Evolutionary conservation across 2,888 invertebrate species (phyloP), one percentile per base, ranked within the genome.

Genomic region (Chironomus tentans): DNA sequence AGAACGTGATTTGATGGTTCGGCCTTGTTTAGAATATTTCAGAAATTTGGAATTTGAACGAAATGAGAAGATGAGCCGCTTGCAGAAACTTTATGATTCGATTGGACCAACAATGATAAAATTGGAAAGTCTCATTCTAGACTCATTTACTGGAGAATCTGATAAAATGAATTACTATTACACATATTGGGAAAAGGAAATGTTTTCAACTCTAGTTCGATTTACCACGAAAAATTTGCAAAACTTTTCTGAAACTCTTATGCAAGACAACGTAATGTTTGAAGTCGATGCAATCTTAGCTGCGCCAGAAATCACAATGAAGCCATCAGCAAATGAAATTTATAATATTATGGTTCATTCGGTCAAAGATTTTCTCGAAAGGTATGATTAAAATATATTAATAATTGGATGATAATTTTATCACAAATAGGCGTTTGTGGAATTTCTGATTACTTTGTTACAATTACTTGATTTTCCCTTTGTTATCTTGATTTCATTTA

Each of bases 41-140:
- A 87, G 87, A 72, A 87, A 88, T 78, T 86, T 96, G 77, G 90
- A 91, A 77, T 85, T 86, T 46, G 87, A 89, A 77, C 87, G 95
- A 0, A 87, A 89, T 0, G 88, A 90, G 76, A 89, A 91, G 70
- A 85, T 91, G 5, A 88, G 90, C 2, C 83, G 86, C 4, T 87
- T 96, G 82, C 86, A 89, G 0, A 88, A 89, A 71, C 87, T 91
- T n/a, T 94, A 94, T 81, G 88, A 91, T 68, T 91, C 92, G 0
- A 86, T 94, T 68, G 91, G 92, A 0, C 94, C 95, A 0, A 89
- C 94, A 76, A 85, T 97, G 13, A 90, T 91, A 79, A 96, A 96
- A 83, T 83, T 96, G 78, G 96, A 97, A 83, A 92, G 92, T 78
- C 84, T 96, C 48, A 92, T 95, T 1, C 87, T 94, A 21, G 91